Conservation (phyloP, 2,797 vertebrate genomes). For the Gorsachius magnificus region DNA sequence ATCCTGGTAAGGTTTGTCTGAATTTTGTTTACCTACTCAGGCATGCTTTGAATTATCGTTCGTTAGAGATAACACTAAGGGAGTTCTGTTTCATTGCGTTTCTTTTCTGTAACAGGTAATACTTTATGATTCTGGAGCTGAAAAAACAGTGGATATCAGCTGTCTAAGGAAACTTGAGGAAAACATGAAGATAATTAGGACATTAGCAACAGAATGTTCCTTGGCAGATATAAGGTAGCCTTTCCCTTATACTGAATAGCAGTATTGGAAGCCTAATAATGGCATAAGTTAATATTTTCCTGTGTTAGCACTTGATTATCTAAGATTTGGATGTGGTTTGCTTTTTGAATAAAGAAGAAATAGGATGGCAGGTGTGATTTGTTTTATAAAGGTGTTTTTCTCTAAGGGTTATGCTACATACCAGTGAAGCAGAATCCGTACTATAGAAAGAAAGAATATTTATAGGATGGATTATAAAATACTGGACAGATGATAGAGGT, state of each 20-base stretch:
- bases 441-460: not conserved
- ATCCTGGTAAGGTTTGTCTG: not conserved
- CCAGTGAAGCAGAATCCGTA: not conserved
- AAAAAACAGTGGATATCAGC: constrained; percentile 71
- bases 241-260: not conserved
- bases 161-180: constrained; percentile 82
- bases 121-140: constrained; percentile 87
- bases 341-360: not conserved
- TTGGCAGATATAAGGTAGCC: constrained; percentile 87
- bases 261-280: not conserved
- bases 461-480: not conserved
- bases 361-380: not conserved
- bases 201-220: constrained; percentile 84
- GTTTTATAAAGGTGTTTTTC: not conserved
- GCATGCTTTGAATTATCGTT: not conserved
- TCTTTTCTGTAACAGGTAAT: constrained; percentile 79
- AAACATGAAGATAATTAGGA: constrained; percentile 70
- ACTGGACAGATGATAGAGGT: not conserved
- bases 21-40: not conserved
- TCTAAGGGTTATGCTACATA: not conserved
- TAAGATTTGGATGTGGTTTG: not conserved
- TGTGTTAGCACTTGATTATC: not conserved
- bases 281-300: not conserved
- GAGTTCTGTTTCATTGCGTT: not conserved
- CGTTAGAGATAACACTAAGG: not conserved